These are phyloP conservation scores for Diplodus sargus DNA, from an alignment of 2,797 vertebrate genomes.

Conservation along the genomic window DNA sequence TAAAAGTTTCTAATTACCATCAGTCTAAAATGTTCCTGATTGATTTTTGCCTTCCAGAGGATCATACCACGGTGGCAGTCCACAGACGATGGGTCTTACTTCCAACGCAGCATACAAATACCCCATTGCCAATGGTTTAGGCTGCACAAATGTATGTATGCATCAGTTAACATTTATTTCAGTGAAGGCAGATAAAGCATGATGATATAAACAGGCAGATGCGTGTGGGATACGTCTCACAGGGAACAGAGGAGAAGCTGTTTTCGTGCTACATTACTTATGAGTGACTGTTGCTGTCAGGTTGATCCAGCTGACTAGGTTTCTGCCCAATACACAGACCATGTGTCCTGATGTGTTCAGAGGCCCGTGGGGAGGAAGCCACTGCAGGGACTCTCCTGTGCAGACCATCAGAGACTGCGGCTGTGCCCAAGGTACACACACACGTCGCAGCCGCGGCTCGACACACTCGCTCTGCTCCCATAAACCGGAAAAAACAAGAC, in stretches of 20 bases:
- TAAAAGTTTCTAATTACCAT: not conserved
- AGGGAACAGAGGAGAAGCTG: not conserved
- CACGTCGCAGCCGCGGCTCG: not conserved
- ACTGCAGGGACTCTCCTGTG: conserved; percentile 94
- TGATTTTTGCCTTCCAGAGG: conserved; percentile 84
- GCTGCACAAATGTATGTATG: conserved; percentile 89
- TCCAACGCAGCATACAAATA: conserved; percentile 87
- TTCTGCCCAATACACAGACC: conserved; percentile 84
- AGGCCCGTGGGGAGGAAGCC: conserved; percentile 94
- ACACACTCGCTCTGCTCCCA: conserved; percentile 12
- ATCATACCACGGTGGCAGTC: conserved; percentile 92
- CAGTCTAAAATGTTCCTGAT: not conserved
- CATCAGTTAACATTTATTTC: not conserved
- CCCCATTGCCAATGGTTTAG: conserved; percentile 82
- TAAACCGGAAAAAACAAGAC: conserved; percentile 10
- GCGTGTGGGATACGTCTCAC: not conserved
- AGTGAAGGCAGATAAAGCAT: not conserved
- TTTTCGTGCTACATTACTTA: not conserved
- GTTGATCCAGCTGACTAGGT: conserved; percentile 47
- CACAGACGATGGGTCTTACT: conserved; percentile 87
- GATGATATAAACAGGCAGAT: not conserved
- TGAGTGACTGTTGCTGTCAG: conserved; percentile 16
- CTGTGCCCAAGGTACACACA: conserved; percentile 89
- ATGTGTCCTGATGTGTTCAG: conserved; percentile 97
- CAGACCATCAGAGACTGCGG: conserved; percentile 92